These are phyloP conservation scores for Cuniculus paca DNA, from an alignment of 2,797 vertebrate species.

Conservation along the genomic window DNA sequence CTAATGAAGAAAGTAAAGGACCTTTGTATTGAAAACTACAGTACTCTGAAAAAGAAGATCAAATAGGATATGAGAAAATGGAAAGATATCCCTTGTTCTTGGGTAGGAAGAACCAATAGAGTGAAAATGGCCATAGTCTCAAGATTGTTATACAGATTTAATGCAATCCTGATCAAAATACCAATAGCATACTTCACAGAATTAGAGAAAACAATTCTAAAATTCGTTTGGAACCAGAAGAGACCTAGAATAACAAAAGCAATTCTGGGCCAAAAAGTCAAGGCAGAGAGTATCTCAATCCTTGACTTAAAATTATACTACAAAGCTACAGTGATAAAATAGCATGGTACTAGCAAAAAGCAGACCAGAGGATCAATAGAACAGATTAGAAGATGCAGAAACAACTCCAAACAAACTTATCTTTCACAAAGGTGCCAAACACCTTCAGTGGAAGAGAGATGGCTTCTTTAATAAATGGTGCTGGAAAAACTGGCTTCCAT, in stretches of 20 bases:
- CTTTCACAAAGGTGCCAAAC: background rate
- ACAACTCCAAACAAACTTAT: background rate
- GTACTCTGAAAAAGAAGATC: background rate
- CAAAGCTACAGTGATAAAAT: background rate
- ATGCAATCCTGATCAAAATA: background rate
- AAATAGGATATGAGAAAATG: background rate
- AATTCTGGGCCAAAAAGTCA: background rate
- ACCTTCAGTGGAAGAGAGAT: background rate
- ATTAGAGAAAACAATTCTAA: background rate
- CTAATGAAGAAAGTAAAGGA: background rate
- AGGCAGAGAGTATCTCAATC: background rate
- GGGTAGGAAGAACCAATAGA: background rate
- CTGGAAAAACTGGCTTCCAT: background rate
- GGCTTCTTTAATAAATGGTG: background rate
- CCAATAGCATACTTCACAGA: background rate
- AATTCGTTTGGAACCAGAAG: background rate
- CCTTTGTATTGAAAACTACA: background rate
- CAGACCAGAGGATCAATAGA: background rate
- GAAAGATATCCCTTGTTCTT: background rate
- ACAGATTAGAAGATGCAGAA: background rate
- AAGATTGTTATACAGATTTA: background rate
- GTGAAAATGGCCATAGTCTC: background rate
- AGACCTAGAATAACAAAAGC: background rate
- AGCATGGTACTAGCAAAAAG: background rate
- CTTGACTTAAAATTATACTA: background rate